These are phyloP conservation scores for Callorhinus ursinus DNA, from an alignment of 2,113 vertebrate genomes.

Conservation along the genomic window DNA sequence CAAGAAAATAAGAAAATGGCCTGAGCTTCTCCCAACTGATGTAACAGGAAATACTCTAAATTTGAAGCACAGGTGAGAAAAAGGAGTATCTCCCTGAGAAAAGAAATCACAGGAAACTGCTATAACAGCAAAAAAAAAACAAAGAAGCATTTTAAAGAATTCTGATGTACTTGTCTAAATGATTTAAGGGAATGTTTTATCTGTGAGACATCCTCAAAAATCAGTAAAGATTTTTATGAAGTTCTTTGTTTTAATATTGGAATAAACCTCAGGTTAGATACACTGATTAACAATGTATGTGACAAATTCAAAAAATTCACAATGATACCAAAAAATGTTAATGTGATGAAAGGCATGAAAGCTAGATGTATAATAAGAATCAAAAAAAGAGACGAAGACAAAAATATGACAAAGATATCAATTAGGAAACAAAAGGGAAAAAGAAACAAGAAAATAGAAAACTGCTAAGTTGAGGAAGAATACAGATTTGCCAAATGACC, in stretches of 20 bases:
- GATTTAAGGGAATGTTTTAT: background rate
- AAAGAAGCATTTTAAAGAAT: background rate
- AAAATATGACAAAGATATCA: background rate
- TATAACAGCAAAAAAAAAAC: background rate
- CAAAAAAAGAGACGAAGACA: background rate
- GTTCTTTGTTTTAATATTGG: background rate
- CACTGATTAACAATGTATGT: background rate
- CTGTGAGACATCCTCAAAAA: background rate
- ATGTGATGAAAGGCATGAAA: background rate
- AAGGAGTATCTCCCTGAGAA: background rate
- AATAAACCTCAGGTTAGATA: background rate
- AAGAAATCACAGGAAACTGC: background rate
- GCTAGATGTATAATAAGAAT: background rate
- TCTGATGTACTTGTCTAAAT: background rate
- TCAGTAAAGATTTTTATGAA: background rate
- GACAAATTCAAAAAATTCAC: background rate
- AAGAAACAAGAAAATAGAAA: background rate
- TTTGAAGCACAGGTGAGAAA: background rate
- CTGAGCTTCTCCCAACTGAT: background rate
- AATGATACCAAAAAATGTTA: background rate
- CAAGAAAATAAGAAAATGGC: background rate
- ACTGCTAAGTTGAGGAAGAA: background rate
- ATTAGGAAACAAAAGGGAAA: background rate
- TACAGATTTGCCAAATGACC: background rate
- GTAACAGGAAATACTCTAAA: background rate